A percentile compares a stretch with the other conserved stretches of the same genome.
Conservation (phyloP, 2,888 invertebrate genomes). For the Eupithecia tripunctaria region DNA sequence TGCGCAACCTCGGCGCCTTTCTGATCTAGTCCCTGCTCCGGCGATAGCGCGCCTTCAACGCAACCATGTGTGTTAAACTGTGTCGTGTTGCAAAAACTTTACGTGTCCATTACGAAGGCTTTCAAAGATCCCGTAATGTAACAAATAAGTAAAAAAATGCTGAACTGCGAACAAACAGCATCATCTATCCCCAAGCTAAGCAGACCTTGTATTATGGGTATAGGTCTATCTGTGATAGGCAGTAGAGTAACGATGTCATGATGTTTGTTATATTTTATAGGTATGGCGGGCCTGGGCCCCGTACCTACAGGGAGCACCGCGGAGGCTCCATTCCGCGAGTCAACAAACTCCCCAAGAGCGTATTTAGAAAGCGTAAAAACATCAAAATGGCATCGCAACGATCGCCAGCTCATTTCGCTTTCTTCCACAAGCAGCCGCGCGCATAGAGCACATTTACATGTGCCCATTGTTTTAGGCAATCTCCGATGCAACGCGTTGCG, state of each 20-base stretch:
- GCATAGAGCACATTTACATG: conserved; percentile 63
- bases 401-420: conserved; percentile 73
- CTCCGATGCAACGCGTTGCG: conserved; percentile 22
- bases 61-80: conserved; percentile 21
- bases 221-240: neutral
- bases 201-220: too few species aligned
- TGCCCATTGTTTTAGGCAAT: conserved; percentile 55
- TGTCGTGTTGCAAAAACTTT: conserved; percentile 20
- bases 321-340: conserved; percentile 26
- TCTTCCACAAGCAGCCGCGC: conserved; percentile 54
- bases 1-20: conserved; percentile 31
- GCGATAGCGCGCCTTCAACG: conserved; percentile 19
- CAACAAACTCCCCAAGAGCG: conserved; percentile 54
- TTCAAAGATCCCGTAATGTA: neutral
- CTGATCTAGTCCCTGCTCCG: conserved; percentile 27
- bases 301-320: neutral
- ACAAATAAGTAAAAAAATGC: too few species aligned
- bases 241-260: neutral
- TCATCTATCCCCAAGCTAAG: too few species aligned
- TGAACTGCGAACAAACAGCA: too few species aligned
- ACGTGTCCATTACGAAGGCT: neutral
- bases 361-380: conserved; percentile 80
- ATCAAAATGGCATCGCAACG: conserved; percentile 67
- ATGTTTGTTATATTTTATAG: neutral
- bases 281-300: neutral